A percentile compares a stretch with the other conserved stretches of the same genome.
phyloP scores from a whole-genome alignment of 2,797 vertebrate genomes.

The Lagorchestes hirsutus region DNA sequence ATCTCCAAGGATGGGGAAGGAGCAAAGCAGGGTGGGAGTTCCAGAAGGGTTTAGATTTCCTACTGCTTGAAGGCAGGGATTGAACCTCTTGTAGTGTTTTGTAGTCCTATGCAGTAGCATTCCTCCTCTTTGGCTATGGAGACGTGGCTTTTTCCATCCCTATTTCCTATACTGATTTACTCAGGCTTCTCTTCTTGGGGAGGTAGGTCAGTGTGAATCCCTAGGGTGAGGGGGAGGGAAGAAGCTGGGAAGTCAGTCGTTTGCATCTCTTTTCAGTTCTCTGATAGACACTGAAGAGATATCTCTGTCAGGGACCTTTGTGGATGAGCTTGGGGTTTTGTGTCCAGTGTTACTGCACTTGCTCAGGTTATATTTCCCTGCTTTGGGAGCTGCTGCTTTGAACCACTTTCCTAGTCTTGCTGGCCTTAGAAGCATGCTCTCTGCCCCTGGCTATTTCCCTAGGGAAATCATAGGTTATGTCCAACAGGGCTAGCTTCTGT shows the following conservation, averaged over 20 bases:
- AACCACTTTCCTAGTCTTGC: accelerated
- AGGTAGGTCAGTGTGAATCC: not conserved
- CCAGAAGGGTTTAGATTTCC: not conserved
- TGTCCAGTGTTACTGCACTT: not conserved
- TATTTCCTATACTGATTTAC: not conserved
- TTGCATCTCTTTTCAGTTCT: not conserved
- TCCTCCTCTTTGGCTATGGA: not conserved
- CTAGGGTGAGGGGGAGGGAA: not conserved
- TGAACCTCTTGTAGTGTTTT: not conserved
- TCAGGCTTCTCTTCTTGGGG: not conserved
- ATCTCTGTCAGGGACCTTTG: not conserved
- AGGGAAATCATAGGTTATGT: not conserved
- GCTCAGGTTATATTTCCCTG: not conserved
- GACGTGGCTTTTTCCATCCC: not conserved
- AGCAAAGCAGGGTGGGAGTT: too few relatives aligned
- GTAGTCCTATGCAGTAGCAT: not conserved
- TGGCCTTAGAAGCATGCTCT: not conserved
- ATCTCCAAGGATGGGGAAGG: not conserved
- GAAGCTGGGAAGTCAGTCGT: not conserved
- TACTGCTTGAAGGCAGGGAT: not conserved
- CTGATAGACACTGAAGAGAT: not conserved
- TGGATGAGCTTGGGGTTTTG: not conserved
- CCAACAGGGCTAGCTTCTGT: not conserved
- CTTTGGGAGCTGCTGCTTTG: not conserved
- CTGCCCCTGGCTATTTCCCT: not conserved